phyloP scores from a whole-genome alignment of 2,888 invertebrate species.

The Tetragonula carbonaria region DNA sequence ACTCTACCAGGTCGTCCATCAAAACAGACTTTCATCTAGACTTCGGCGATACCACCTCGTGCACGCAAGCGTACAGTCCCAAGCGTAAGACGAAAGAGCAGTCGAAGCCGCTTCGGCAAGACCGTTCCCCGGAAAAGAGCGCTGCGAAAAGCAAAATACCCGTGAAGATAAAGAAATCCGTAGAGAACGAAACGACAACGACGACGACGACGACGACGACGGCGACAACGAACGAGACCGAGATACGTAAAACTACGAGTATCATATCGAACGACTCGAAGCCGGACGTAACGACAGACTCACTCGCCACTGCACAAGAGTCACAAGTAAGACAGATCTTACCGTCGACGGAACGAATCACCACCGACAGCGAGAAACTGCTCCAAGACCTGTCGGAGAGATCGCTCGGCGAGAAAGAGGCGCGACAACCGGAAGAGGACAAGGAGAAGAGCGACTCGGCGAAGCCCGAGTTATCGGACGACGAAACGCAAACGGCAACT shows the following conservation, averaged over 20 bases:
- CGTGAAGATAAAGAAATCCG: conserved; percentile 80
- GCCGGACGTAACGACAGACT: neutral
- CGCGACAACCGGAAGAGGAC: neutral
- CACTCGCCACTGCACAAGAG: neutral
- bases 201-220: conserved; percentile 30
- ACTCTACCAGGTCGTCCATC: conserved; percentile 77
- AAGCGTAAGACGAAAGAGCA: conserved; percentile 71
- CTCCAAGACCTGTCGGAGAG: neutral
- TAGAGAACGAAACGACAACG: conserved; percentile 29
- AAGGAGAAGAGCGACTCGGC: conserved; percentile 9
- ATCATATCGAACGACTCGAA: neutral
- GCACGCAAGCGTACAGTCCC: conserved; percentile 60
- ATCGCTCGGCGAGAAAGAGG: neutral
- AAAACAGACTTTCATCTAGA: conserved; percentile 80
- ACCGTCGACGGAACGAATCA: neutral
- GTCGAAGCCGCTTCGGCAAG: conserved; percentile 45
- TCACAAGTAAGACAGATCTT: neutral
- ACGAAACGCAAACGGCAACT: conserved; percentile 26
- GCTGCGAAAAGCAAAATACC: conserved; percentile 84
- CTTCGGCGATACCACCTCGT: conserved; percentile 70
- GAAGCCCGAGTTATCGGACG: conserved; percentile 5
- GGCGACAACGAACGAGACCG: conserved; percentile 15
- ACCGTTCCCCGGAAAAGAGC: conserved; percentile 53
- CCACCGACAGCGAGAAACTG: neutral
- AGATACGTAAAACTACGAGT: neutral